These are phyloP conservation scores for Ciconia boyciana DNA, from an alignment of 2,113 vertebrate species.

Conservation along the genomic window DNA sequence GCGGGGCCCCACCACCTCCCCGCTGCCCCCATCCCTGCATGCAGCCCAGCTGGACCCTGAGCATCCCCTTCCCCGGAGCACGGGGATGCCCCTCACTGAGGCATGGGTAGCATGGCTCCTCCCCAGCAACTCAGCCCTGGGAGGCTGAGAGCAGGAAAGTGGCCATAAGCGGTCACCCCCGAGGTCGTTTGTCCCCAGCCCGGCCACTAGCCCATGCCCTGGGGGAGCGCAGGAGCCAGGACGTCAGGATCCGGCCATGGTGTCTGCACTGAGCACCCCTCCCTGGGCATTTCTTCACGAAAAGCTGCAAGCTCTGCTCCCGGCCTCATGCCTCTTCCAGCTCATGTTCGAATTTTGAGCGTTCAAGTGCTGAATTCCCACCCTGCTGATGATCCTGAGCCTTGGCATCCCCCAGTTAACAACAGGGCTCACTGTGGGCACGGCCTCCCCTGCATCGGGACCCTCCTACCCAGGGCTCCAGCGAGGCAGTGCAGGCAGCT, in stretches of 20 bases:
- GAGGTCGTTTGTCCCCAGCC: background rate
- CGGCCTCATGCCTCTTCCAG: background rate
- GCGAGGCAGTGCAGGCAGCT: background rate
- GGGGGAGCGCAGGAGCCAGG: background rate
- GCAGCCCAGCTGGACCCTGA: background rate
- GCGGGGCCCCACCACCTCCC: background rate
- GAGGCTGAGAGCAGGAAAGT: background rate
- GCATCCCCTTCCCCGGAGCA: background rate
- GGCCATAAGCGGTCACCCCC: background rate
- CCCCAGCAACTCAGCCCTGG: background rate
- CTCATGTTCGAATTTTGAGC: fast-evolving
- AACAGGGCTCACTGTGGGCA: background rate
- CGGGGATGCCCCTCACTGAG: background rate
- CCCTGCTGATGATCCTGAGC: background rate
- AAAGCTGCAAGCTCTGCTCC: background rate
- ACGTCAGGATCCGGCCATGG: background rate
- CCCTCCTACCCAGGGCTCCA: background rate
- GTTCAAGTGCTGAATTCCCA: background rate
- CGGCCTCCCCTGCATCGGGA: fast-evolving
- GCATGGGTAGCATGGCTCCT: background rate
- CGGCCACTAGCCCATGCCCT: fast-evolving
- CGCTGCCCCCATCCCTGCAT: fast-evolving
- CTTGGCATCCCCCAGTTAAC: background rate
- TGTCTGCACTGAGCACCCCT: background rate
- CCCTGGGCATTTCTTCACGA: background rate